Percentiles rank a stretch among this genome's conserved stretches.
These are phyloP conservation scores for Eonycteris spelaea DNA, from an alignment of 2,113 vertebrate species.

Conservation along the genomic window DNA sequence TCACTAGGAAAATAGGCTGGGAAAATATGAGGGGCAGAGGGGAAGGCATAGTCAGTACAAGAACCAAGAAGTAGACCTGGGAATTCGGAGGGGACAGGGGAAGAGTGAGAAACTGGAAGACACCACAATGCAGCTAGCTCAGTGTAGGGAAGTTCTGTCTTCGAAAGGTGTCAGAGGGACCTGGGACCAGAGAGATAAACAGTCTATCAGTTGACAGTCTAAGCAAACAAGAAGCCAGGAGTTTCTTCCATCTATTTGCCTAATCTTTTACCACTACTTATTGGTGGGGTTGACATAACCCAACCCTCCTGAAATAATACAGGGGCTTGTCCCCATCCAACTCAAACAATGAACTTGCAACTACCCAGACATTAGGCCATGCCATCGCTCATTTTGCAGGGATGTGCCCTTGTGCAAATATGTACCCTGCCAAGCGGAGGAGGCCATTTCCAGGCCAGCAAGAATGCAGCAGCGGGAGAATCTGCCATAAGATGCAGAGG, in stretches of 20 bases:
- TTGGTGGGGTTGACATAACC: background rate
- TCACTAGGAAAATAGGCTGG: background rate
- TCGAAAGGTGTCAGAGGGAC: background rate
- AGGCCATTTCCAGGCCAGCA: background rate
- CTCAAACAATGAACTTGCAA: constrained; percentile 19
- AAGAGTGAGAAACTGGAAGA: background rate
- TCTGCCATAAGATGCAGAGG: background rate
- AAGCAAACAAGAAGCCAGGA: background rate
- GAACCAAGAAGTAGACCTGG: background rate
- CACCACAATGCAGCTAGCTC: background rate
- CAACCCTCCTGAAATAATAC: constrained; percentile 16
- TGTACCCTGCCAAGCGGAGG: background rate
- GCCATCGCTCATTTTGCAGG: background rate
- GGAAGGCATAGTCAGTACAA: background rate
- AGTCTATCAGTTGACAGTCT: background rate
- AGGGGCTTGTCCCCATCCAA: background rate
- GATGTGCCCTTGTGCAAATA: background rate
- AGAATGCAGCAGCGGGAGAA: background rate
- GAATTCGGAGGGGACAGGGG: background rate
- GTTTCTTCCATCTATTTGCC: background rate
- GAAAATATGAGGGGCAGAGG: background rate
- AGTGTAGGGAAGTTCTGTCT: background rate
- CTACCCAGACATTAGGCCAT: background rate
- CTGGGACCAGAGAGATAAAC: background rate
- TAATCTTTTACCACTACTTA: background rate